Evolutionary conservation across 37 sponge, comb jelly and placozoan genomes (phyloP).

Genomic region (Ianthella basta): DNA sequence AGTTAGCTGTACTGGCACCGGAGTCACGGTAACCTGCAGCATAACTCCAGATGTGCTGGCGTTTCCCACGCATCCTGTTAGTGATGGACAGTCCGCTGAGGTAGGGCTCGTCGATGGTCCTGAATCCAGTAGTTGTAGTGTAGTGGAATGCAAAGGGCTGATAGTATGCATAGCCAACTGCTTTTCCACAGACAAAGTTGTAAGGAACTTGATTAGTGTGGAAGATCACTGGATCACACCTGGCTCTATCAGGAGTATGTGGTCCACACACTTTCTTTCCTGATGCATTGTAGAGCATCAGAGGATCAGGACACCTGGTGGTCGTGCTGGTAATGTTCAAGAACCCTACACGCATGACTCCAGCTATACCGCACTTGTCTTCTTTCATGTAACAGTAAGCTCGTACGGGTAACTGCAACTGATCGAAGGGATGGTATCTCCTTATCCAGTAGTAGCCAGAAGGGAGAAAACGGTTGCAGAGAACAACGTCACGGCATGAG

Average conservation of each 20-base stretch:
- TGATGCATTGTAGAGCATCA: neutral
- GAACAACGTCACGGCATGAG: neutral
- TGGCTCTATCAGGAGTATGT: no score
- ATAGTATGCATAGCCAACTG: conserved; percentile 16
- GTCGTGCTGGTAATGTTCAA: neutral
- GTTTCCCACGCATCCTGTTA: no score
- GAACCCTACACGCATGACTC: neutral
- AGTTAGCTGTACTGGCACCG: neutral
- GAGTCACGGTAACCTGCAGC: conserved; percentile 2
- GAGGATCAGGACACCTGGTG: neutral
- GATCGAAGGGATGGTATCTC: neutral
- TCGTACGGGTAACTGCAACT: no score
- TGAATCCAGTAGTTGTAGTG: no score
- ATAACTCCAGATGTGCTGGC: conserved; percentile 23
- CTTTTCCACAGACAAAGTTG: conserved; percentile 21
- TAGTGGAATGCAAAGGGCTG: neutral
- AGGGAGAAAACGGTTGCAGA: conserved; percentile 2
- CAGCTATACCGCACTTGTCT: conserved; percentile 2
- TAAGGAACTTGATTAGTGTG: neutral
- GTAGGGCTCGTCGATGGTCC: no score
- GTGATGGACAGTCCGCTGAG: no score
- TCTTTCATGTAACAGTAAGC: conserved; percentile 9
- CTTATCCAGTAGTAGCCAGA: conserved; percentile 9
- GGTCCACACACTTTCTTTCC: neutral
- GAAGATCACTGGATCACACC: conserved; percentile 13